These are phyloP conservation scores for Leptinotarsa texana DNA, from an alignment of 1,140 invertebrate species.

Conservation along the genomic window DNA sequence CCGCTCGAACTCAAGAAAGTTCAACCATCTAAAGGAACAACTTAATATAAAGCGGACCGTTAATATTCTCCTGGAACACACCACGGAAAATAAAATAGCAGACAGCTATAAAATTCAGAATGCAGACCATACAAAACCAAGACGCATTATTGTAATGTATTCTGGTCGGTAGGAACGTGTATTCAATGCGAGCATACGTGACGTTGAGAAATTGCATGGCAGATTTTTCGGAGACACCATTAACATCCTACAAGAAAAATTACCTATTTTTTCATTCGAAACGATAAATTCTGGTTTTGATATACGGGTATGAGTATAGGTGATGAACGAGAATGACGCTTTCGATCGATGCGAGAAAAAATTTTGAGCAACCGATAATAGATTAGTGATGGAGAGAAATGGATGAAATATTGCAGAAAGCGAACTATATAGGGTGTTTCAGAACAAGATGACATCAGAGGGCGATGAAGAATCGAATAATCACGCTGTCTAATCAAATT, in stretches of 20 bases:
- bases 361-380: background rate
- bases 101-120: constrained; percentile 1
- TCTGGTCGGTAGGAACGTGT: constrained; percentile 1
- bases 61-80: too few species aligned
- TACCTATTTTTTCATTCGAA: background rate
- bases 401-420: background rate
- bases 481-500: too few species aligned
- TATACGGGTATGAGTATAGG: constrained; percentile 8
- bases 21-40: too few species aligned
- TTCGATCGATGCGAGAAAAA: constrained; percentile 2
- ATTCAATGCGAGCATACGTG: constrained; percentile 2
- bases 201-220: background rate
- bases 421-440: background rate
- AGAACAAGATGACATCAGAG: too few species aligned
- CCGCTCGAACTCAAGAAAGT: too few species aligned
- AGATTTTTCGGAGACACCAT: constrained; percentile 8
- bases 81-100: too few species aligned
- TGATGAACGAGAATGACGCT: constrained; percentile 4
- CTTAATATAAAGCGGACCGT: too few species aligned
- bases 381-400: background rate
- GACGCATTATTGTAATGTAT: constrained; percentile 8
- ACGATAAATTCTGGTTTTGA: background rate
- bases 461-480: too few species aligned
- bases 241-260: constrained; percentile 6
- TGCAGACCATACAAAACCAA: background rate